Conservation (phyloP, 2,888 invertebrate genomes). For the Cremastobaeus sp. region DNA sequence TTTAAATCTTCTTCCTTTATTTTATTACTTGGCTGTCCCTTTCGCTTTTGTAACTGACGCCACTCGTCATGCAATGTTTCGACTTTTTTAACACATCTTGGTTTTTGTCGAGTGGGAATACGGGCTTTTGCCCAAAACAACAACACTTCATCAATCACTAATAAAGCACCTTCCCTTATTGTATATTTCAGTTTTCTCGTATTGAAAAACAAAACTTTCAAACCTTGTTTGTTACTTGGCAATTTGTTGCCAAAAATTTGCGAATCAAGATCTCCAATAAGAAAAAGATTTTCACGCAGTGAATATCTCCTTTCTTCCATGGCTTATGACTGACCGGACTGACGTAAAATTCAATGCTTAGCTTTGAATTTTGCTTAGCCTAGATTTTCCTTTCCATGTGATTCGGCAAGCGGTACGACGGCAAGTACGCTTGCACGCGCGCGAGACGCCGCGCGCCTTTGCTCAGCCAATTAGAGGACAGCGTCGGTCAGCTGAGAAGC, state of each 20-base stretch:
- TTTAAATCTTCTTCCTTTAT: too few relatives aligned
- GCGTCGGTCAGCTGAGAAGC: too few relatives aligned
- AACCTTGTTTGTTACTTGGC: slow-evolving; percentile 12
- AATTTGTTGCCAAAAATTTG: slow-evolving; percentile 28
- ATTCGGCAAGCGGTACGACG: too few relatives aligned
- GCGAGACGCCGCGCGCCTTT: too few relatives aligned
- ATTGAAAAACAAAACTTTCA: slow-evolving; percentile 16
- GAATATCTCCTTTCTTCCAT: too few relatives aligned
- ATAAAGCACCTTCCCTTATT: neutral
- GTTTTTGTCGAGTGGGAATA: slow-evolving; percentile 7
- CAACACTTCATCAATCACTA: slow-evolving; percentile 20
- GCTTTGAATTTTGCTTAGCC: too few relatives aligned
- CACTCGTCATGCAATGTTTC: slow-evolving; percentile 21
- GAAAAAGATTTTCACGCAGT: slow-evolving; percentile 17
- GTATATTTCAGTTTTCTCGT: neutral
- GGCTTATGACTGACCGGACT: too few relatives aligned
- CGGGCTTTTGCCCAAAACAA: slow-evolving; percentile 30
- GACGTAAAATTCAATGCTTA: too few relatives aligned
- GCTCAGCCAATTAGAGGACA: too few relatives aligned
- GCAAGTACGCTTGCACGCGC: too few relatives aligned
- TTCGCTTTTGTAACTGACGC: slow-evolving; percentile 13
- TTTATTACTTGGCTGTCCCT: too few relatives aligned
- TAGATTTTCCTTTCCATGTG: too few relatives aligned
- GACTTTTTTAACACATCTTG: slow-evolving; percentile 8
- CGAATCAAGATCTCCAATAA: slow-evolving; percentile 15